phyloP scores from a whole-genome alignment of 2,888 invertebrate species.

The Drosophila mimica region DNA sequence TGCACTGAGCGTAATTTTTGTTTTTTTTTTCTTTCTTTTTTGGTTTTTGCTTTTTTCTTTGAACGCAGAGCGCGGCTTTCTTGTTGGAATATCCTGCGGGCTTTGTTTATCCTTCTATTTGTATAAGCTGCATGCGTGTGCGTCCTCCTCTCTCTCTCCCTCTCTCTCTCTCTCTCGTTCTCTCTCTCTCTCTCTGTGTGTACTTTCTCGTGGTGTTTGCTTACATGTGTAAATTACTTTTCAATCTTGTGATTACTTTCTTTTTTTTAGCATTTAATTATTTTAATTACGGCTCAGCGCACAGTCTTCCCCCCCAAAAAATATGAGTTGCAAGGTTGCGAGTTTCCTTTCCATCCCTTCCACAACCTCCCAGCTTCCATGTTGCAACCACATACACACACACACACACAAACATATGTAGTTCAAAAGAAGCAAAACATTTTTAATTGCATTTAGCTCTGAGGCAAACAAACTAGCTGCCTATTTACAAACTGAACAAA shows the following conservation, averaged over 20 bases:
- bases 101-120: constrained; percentile 72
- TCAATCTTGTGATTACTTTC: constrained; percentile 77
- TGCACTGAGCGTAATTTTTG: constrained; percentile 43
- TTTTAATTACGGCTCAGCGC: constrained; percentile 81
- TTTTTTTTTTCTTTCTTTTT: background rate
- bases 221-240: constrained; percentile 81
- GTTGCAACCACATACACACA: background rate
- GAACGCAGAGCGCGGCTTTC: constrained; percentile 41
- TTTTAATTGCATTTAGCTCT: background rate
- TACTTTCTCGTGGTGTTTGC: constrained; percentile 66
- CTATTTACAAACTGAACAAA: background rate
- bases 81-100: constrained; percentile 72
- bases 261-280: constrained; percentile 81
- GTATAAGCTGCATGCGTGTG: constrained; percentile 51
- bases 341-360: background rate
- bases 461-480: background rate
- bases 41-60: constrained; percentile 40
- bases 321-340: constrained; percentile 6
- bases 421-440: background rate
- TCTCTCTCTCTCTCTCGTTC: background rate
- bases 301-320: constrained; percentile 23
- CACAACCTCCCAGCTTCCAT: background rate
- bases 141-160: background rate
- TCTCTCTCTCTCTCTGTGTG: constrained; percentile 4
- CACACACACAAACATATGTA: background rate